Conservation (phyloP, 2,113 vertebrate species). For the Speoplatyrhinus poulsoni region DNA sequence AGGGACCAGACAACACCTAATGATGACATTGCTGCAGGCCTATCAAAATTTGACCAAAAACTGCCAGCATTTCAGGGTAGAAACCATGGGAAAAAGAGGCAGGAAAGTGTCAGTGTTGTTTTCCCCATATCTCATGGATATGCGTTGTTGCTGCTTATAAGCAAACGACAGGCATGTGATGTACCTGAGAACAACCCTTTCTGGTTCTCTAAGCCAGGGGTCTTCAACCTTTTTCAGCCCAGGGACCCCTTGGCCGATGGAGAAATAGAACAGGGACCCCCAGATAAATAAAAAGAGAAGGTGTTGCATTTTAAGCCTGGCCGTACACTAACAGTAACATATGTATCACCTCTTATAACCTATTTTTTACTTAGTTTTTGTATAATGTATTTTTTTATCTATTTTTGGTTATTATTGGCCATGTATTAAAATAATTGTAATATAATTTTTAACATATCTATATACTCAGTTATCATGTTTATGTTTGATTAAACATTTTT, state of each 20-base stretch:
- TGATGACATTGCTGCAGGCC: neutral
- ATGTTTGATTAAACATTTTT: no score
- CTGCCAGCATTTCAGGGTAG: slow-evolving; percentile 36
- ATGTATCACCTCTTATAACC: neutral
- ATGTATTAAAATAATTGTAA: no score
- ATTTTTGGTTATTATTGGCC: no score
- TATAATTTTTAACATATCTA: no score
- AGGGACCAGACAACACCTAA: neutral
- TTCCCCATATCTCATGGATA: slow-evolving; percentile 24
- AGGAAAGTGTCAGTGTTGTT: slow-evolving; percentile 16
- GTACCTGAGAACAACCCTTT: slow-evolving; percentile 24
- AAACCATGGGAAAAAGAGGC: neutral
- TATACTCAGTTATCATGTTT: no score
- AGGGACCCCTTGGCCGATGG: neutral
- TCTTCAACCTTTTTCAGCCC: neutral
- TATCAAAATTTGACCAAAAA: slow-evolving; percentile 35
- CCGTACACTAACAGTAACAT: no score
- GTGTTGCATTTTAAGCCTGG: no score
- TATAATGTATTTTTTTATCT: no score
- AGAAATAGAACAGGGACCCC: neutral
- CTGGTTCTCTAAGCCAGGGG: no score
- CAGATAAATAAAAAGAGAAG: neutral
- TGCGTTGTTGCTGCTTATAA: slow-evolving; percentile 23
- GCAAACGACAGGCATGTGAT: slow-evolving; percentile 36
- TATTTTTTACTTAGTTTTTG: no score